Base-by-base conservation (phyloP, 2,113 vertebrate species). In the Percopsis transmontana region DNA sequence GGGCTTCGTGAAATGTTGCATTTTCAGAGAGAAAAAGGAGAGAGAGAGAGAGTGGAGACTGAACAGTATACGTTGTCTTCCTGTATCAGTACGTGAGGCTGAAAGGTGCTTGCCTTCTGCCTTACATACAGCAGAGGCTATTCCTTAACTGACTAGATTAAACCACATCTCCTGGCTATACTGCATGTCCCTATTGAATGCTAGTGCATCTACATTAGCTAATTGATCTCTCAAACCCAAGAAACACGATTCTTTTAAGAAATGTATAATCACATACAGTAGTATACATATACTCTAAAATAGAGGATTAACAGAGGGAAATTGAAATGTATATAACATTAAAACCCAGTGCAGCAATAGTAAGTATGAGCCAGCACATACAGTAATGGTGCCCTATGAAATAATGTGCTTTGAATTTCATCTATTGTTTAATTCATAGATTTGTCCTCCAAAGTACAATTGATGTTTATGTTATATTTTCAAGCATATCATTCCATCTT, bases 1-100 rank as follows among this genome's bases (percentile, higher is more conserved):
- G 48, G 62, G 74, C 58, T 83, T 81, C 78, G 65, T 78, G 57
- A 72, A 81, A 68, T 54, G 71, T 66, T 68, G 60, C 72, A 73
- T 83, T 82, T 75, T 54, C 82, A 77, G 61, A 68, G 55, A 62
- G 74, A 72, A 70, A 61, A 70, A 69, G 68, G 44, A 63, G 56
- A 19, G 33, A 44, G 62, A 5, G 8, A 16, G 54, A 50, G 47
- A 53, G 56, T 62, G 39, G 53, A 61, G 51, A 58, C 18, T 8
- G 44, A 56, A 62, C 62, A 71, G 60, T 52, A 67, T 21, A 40
- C 62, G 66, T 58, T 67, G 51, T 53, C n/a, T 72, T 66, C 67
- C 27, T 42, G 14, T 65, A 47, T 24, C 9, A 38, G 47, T 54
- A 59, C 24, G 19, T 68, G 41, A 18, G 68, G 38, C n/a, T 64